Conservation (phyloP, 2,888 invertebrate genomes). For the Prosapia bicincta region DNA sequence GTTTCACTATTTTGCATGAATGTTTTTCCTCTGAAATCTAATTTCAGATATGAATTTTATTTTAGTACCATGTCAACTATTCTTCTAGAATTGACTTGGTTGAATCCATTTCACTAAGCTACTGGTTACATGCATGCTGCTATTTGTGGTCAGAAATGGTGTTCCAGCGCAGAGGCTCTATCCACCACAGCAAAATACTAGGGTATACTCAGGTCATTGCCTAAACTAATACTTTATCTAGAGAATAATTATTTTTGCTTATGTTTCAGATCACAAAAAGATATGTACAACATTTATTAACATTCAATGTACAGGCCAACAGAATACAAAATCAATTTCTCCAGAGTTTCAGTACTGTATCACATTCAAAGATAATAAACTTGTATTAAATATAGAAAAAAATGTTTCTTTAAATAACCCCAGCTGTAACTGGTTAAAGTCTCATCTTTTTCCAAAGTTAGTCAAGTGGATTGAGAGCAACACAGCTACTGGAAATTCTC, state of each 20-base stretch:
- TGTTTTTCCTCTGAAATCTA: no score
- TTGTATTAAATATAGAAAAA: conserved; percentile 11
- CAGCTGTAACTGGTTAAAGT: conserved; percentile 1
- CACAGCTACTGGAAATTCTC: conserved; percentile 42
- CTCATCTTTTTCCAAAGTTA: conserved; percentile 54
- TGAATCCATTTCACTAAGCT: no score
- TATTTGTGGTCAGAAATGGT: no score
- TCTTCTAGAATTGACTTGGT: no score
- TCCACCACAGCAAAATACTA: no score
- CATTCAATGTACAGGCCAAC: background rate
- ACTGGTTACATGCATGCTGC: no score
- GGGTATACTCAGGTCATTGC: no score
- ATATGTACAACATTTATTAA: conserved; percentile 39
- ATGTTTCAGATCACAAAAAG: conserved; percentile 45
- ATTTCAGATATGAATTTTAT: no score
- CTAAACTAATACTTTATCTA: no score
- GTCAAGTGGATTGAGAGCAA: conserved; percentile 56
- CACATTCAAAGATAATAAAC: conserved; percentile 4
- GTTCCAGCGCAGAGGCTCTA: no score
- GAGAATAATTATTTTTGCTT: conserved; percentile 39
- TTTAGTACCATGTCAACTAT: no score
- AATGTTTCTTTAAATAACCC: background rate
- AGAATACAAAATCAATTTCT: background rate
- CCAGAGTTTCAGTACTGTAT: conserved; percentile 18
- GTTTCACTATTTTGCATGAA: no score